Evolutionary conservation across 2,113 vertebrate species (phyloP).

Genomic region (Lichenostomus cassidix): DNA sequence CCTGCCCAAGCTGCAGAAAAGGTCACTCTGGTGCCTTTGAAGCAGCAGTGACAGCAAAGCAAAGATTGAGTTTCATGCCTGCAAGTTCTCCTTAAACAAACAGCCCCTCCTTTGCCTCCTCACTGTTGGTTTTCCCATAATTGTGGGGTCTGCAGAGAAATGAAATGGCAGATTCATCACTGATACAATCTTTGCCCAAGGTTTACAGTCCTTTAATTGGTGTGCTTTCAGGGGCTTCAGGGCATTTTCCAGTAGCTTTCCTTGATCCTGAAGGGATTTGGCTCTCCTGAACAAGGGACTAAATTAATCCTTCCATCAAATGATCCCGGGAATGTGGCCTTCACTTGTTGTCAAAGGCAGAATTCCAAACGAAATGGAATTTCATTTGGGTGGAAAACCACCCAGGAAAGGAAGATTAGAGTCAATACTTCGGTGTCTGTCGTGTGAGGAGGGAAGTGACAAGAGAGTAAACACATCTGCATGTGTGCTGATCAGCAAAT

Average conservation of each 20-base stretch:
- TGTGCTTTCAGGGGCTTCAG: not conserved
- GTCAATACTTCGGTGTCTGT: not conserved
- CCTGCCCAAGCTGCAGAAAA: slow-evolving; percentile 56
- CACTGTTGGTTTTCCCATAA: slow-evolving; percentile 45
- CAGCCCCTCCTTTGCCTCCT: not conserved
- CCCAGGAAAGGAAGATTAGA: not conserved
- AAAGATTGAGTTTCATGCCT: not conserved
- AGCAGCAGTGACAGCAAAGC: slow-evolving; percentile 49
- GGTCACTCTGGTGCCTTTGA: slow-evolving; percentile 19
- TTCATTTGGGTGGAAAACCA: not conserved
- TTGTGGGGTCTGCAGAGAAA: slow-evolving; percentile 2
- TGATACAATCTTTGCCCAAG: slow-evolving; percentile 63
- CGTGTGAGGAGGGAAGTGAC: not conserved
- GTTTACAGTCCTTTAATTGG: slow-evolving; percentile 45
- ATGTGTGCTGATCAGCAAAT: not conserved
- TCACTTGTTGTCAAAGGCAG: not conserved
- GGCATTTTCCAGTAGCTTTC: slow-evolving; percentile 39
- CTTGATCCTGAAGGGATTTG: slow-evolving; percentile 9
- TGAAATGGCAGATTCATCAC: slow-evolving; percentile 53
- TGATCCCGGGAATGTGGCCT: not conserved
- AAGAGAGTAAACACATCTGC: not conserved
- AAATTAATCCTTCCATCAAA: slow-evolving; percentile 35
- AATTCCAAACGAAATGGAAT: not conserved
- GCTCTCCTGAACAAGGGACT: not conserved
- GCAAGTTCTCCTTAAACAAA: slow-evolving; percentile 51